Evolutionary conservation across 2,888 invertebrate species (phyloP).

Genomic region (Globia sparganii): DNA sequence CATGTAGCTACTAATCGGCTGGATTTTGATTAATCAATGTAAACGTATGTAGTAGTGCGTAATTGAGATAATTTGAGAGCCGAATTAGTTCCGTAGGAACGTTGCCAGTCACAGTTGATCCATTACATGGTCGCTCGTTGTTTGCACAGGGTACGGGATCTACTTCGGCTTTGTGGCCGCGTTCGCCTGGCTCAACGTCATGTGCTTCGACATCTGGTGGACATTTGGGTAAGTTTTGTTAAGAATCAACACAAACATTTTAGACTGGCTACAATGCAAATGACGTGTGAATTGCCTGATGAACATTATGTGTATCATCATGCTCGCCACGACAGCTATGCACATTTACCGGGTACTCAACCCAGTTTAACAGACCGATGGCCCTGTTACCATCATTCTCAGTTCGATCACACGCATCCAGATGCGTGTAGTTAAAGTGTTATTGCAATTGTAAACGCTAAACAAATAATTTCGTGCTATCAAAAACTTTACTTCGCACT

Average conservation of each 20-base stretch:
- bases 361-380: conserved; percentile 17
- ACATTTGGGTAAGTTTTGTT: conserved; percentile 93
- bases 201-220: conserved; percentile 96
- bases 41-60: conserved; percentile 23
- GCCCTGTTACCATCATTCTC: conserved; percentile 9
- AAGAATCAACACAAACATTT: conserved; percentile 71
- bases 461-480: conserved; percentile 43
- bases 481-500: conserved; percentile 33
- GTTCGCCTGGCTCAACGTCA: conserved; percentile 94
- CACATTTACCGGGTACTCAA: conserved; percentile 21
- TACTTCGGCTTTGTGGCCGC: conserved; percentile 93
- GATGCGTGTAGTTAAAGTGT: conserved; percentile 20
- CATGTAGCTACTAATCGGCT: conserved; percentile 7
- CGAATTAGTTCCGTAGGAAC: conserved; percentile 60
- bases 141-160: conserved; percentile 91
- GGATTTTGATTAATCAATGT: conserved; percentile 33
- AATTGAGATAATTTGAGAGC: conserved; percentile 63
- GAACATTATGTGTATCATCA: conserved; percentile 45
- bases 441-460: conserved; percentile 42
- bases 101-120: conserved; percentile 65
- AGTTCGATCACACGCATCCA: conserved; percentile 35
- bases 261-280: conserved; percentile 59
- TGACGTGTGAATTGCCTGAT: conserved; percentile 62
- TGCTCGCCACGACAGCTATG: conserved; percentile 34
- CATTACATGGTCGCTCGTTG: conserved; percentile 72